Base-by-base conservation (phyloP, 2,888 invertebrate genomes). In the Drosophila picticornis region DNA sequence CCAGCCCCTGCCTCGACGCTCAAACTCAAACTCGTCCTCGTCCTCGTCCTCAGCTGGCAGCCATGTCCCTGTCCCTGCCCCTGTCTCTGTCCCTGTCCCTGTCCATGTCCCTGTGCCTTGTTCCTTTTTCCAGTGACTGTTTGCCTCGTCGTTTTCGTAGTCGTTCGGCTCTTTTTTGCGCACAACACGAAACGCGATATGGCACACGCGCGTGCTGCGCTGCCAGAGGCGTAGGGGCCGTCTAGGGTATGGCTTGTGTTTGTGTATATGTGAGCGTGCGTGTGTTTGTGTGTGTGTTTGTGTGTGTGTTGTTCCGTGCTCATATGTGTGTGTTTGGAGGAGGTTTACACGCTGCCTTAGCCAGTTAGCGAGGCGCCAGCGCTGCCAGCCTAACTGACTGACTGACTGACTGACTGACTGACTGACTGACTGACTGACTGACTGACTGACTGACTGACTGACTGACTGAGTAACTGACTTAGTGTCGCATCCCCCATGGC, bases 351-450 rank as follows among this genome's bases (percentile, higher is more conserved):
- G 65, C 61, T 63, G 72, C 77, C 62, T 82, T 83, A 87, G 87
- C 68, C 87, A 89, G 88, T 75, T 87, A 84, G 88, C 84, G 59
- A 80, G 90, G 88, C 89, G 87, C 84, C 90, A 83, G 62, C 53
- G 64, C 73, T 80, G 60, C 53, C 57, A 36, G 50, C 56, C 62
- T 51, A 63, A 46, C 50, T 34, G 51, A 62, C 53, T 51, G 56
- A 57, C 50, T 43, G 70, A 67, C 61, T 76, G 72, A 68, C 70
- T 65, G 64, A 52, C 56, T 69, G 73, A 66, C 51, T 66, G 75
- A 60, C 60, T 68, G 78, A 66, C 80, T 58, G 77, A 19, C 16
- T 36, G 62, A 65, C 64, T 38, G 60, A 65, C 59, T 57, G 55
- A 56, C 52, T 50, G 72, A 69, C 61, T 80, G 68, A 66, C 10